Conservation (phyloP, 2,888 invertebrate species). For the Pyrrhosoma nymphula region DNA sequence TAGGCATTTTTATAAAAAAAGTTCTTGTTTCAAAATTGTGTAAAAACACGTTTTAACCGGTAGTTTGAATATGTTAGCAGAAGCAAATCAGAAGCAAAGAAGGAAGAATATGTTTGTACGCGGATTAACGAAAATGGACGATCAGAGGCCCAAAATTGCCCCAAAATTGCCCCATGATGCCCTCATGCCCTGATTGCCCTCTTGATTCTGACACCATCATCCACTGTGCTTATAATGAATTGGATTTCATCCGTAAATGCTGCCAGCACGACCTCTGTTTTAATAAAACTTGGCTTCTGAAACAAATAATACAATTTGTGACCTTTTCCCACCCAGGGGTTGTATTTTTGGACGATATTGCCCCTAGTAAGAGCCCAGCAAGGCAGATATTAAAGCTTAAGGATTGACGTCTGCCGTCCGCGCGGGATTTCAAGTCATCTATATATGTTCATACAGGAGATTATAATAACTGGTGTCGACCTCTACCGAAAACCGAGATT, state of each 20-base stretch:
- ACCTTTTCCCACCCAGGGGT: not conserved
- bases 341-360: not conserved
- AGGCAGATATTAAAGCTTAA: not conserved
- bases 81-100: too few relatives aligned
- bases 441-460: not conserved
- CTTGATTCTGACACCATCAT: not conserved
- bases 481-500: not conserved
- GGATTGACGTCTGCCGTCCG: not conserved
- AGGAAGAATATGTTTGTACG: not conserved
- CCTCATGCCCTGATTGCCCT: not conserved
- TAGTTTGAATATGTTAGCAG: too few relatives aligned
- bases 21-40: too few relatives aligned
- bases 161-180: not conserved
- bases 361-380: not conserved
- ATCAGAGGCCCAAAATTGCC: not conserved
- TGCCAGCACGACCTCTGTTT: not conserved
- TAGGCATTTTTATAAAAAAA: too few relatives aligned
- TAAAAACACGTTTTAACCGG: too few relatives aligned
- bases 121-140: not conserved
- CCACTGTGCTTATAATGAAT: not conserved
- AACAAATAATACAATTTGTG: not conserved
- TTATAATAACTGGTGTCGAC: not conserved
- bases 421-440: too few relatives aligned
- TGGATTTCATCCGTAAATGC: not conserved
- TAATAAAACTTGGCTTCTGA: not conserved